A percentile compares a stretch with the other conserved stretches of the same genome.
phyloP scores from a whole-genome alignment of 2,888 invertebrate genomes.

The Tenthredo scrophulariae region DNA sequence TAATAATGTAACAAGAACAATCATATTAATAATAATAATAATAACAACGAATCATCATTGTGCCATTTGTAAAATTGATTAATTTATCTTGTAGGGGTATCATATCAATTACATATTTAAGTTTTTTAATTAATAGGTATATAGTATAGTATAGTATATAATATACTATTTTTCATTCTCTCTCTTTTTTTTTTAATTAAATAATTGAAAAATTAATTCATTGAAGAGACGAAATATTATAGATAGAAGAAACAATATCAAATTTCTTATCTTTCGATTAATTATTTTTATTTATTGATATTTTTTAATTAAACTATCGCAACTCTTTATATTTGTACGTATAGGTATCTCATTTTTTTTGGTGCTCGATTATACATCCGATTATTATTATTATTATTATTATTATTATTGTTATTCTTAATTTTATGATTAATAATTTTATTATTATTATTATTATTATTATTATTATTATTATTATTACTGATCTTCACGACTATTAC shows the following conservation, averaged over 20 bases:
- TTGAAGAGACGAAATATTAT: background rate
- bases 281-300: background rate
- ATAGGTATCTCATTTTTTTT: slow-evolving; percentile 73
- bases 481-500: slow-evolving; percentile 63
- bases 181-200: no score
- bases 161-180: no score
- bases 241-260: background rate
- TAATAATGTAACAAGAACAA: slow-evolving; percentile 31
- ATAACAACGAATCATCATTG: slow-evolving; percentile 61
- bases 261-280: background rate
- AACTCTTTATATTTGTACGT: slow-evolving; percentile 65
- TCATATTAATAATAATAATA: background rate
- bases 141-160: no score
- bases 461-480: slow-evolving; percentile 65
- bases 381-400: slow-evolving; percentile 36
- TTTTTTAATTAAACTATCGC: slow-evolving; percentile 3
- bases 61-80: slow-evolving; percentile 41
- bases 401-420: slow-evolving; percentile 58
- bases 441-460: slow-evolving; percentile 56
- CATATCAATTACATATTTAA: background rate
- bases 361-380: slow-evolving; percentile 71
- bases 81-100: background rate
- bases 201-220: background rate
- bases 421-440: no score
- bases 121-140: background rate